phyloP scores from a whole-genome alignment of 92 coral and sea anemone genomes.

The Parazoanthus atlanticus region DNA sequence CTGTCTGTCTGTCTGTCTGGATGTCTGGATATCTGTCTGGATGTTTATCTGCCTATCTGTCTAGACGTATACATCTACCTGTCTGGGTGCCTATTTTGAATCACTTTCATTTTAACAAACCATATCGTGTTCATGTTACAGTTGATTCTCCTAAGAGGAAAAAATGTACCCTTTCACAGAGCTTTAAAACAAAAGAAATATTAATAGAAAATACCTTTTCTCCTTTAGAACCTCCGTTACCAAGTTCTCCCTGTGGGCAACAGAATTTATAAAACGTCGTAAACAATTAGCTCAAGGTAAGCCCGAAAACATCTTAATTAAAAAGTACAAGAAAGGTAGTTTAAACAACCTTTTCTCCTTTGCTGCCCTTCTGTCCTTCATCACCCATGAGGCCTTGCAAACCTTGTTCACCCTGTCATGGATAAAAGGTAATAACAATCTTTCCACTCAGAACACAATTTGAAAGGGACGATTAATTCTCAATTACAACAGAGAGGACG shows the following conservation, averaged over 20 bases:
- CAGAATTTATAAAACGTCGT: background rate
- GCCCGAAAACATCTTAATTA: background rate
- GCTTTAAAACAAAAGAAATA: background rate
- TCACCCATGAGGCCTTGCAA: slow-evolving; percentile 23
- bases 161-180: background rate
- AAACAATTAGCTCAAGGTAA: background rate
- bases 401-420: slow-evolving; percentile 23
- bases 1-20: too few relatives aligned
- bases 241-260: slow-evolving; percentile 10
- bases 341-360: slow-evolving; percentile 35
- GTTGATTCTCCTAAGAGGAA: too few relatives aligned
- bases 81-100: too few relatives aligned
- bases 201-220: background rate
- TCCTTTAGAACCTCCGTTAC: slow-evolving; percentile 13
- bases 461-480: background rate
- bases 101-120: too few relatives aligned
- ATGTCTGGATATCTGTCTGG: too few relatives aligned
- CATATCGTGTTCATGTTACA: too few relatives aligned
- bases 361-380: slow-evolving; percentile 19
- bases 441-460: background rate
- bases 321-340: background rate
- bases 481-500: too few relatives aligned
- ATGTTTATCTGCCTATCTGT: too few relatives aligned
- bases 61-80: too few relatives aligned
- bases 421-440: background rate